Evolutionary conservation across 1,140 invertebrate genomes (phyloP), one percentile per base, ranked within the genome.

Genomic region (Drosophila ercepeae): DNA sequence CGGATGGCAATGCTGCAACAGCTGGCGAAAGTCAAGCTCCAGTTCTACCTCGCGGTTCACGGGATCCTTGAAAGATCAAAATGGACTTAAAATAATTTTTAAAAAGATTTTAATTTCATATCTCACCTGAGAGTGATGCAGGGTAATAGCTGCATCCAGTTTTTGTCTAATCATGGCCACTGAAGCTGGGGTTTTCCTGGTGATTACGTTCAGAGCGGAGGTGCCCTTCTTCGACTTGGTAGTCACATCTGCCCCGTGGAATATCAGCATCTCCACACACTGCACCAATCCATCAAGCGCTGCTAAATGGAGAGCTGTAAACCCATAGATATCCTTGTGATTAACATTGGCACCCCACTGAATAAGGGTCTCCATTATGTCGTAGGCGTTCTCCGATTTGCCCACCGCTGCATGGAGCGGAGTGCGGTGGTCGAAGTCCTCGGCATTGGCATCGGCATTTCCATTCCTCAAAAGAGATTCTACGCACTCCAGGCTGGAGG

Each of bases 291-390:
- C 96, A 84, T 97, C 96, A 0, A 97, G 90, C 4, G 97, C 96
- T 4, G 97, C 97, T 39, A 98, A 93, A 88, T 98, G 97, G 11
- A 98, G 92, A 0, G 97, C 96, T 0, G 97, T 97, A 89, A 97
- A 97, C 0, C 97, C 97, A 77, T 97, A 97, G 63, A 96, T 95
- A 78, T 98, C 97, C 75, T 96, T 95, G 39, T 94, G 93, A 88
- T 98, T 97, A 0, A 97, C 95, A 75, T 97, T 95, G 3, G 96
- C 95, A 5, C 95, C 95, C 93, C 95, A 95, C 65, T 93, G 94
- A 14, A 97, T 94, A 2, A 97, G 91, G 0, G 94, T 93, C 79
- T 96, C 95, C 27, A 95, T 94, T 6, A 96, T 95, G 68, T 96
- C 95, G 70, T 95, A 95, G 11, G 95, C 95, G 32, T 94, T 92